phyloP scores from a whole-genome alignment of 2,888 invertebrate species.

The Megastigmus dorsalis region DNA sequence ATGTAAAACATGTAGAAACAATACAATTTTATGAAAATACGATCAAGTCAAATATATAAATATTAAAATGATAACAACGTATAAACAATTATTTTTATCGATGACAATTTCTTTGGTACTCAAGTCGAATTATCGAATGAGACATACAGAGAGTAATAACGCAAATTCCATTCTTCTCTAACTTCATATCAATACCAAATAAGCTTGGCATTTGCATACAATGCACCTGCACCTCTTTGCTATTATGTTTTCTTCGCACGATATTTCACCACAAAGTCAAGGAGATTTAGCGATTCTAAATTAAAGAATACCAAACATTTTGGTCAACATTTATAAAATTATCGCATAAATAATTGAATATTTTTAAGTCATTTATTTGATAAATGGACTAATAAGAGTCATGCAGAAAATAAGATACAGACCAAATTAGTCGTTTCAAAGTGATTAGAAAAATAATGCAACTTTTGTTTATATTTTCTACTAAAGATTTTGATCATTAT shows the following conservation, averaged over 20 bases:
- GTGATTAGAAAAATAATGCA: too few species aligned
- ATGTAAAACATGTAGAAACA: too few species aligned
- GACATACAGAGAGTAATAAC: conserved; percentile 19
- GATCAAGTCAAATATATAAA: too few species aligned
- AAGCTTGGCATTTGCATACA: conserved; percentile 45
- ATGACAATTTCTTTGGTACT: background rate
- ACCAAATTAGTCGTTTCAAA: too few species aligned
- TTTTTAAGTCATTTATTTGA: too few species aligned
- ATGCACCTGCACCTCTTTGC: conserved; percentile 45
- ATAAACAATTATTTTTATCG: conserved; percentile 15
- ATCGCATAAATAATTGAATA: conserved; percentile 10
- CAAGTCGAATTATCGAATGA: conserved; percentile 3
- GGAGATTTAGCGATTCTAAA: conserved; percentile 34
- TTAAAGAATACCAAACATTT: conserved; percentile 15
- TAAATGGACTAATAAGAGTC: too few species aligned
- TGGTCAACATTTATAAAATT: conserved; percentile 26
- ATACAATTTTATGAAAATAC: too few species aligned
- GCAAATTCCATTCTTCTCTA: conserved; percentile 35
- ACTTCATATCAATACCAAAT: conserved; percentile 49
- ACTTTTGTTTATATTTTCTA: too few species aligned
- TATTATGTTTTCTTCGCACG: conserved; percentile 38
- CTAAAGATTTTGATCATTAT: too few species aligned
- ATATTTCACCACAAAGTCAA: conserved; percentile 31
- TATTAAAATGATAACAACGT: too few species aligned
- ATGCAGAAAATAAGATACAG: too few species aligned